phyloP scores from a whole-genome alignment of 2,797 vertebrate species.

The Trachops cirrhosus region DNA sequence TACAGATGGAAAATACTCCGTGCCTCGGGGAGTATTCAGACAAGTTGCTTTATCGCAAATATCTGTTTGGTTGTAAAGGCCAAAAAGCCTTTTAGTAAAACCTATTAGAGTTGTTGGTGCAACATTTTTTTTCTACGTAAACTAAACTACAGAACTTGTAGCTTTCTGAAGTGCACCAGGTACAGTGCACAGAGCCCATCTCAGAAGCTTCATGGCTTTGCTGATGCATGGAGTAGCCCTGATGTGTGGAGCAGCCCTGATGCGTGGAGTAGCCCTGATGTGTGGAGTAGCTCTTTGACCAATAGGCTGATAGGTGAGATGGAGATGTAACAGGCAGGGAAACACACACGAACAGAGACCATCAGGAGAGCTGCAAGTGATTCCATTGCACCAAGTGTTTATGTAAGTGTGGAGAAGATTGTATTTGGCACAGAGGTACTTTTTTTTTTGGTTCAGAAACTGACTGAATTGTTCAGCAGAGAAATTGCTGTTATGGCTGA shows the following conservation, averaged over 20 bases:
- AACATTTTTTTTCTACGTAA: background rate
- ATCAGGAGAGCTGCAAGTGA: constrained; percentile 52
- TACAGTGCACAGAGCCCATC: constrained; percentile 48
- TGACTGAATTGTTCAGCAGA: constrained; percentile 43
- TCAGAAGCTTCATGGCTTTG: constrained; percentile 60
- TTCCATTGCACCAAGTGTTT: constrained; percentile 43
- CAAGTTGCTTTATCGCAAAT: background rate
- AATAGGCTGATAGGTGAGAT: constrained; percentile 65
- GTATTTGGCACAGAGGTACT: constrained; percentile 33
- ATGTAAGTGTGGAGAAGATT: constrained; percentile 50
- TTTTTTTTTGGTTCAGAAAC: constrained; percentile 43
- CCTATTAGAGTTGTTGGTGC: background rate
- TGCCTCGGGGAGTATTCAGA: background rate
- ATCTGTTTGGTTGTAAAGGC: background rate
- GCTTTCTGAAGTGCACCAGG: constrained; percentile 67
- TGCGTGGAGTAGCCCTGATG: constrained; percentile 60
- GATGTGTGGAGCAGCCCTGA: constrained; percentile 71
- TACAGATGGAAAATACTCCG: background rate
- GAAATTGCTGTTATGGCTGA: constrained; percentile 28
- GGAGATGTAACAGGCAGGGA: constrained; percentile 49
- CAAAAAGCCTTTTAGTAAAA: constrained; percentile 26
- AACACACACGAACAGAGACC: constrained; percentile 52
- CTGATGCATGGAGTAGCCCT: constrained; percentile 77
- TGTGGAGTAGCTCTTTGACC: constrained; percentile 75
- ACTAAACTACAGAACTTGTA: background rate